Base-by-base conservation (phyloP, 64 coral and sea anemone genomes). In the Montipora cactus region DNA sequence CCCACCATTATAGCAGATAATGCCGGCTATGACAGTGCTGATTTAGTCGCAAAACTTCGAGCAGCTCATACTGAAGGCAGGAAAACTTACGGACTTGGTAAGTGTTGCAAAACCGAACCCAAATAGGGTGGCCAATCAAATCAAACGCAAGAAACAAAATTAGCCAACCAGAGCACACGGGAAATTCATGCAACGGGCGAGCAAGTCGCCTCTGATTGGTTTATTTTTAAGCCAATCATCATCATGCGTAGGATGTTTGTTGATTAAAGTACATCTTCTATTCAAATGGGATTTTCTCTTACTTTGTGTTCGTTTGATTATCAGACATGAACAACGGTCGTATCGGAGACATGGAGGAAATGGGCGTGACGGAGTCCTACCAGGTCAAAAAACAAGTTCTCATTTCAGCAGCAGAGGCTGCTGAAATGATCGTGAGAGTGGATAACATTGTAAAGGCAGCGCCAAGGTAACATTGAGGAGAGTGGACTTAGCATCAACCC, bases 1-100 rank as follows among this genome's bases (percentile, higher is more conserved):
- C 98, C 98, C 22, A 99, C 94, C 53, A 96, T 99, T 22, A 99
- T 99, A 46, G 98, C 98, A 37, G 98, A 99, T 75, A 99, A 99
- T 88, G 98, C 98, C 47, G 98, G 98, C 66, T 99, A 99, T 50
- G 98, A 99, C 89, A 99, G 98, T 68, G 98, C 98, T 28, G 95
- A 99, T 80, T 89, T 99, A 52, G 95, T 99, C 0, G 95, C 98
- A n/a, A 91, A 99, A 96, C 84, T 99, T 57, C 92, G 98, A 62
- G 98, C 98, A 79, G 89, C 95, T 19, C 98, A 99, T 44, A 99
- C 95, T 8, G 78, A 99, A 55, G 98, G 98, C 22, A 93, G 94
- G 22, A 86, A 67, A 47, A 94, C 95, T 10, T 94, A 88, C 87
- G 98, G 98, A 66, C 67, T 99, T 51, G 95, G 98, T 99, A 84